Evolutionary conservation across 2,113 vertebrate species (phyloP).

Genomic region (Callipepla squamata): DNA sequence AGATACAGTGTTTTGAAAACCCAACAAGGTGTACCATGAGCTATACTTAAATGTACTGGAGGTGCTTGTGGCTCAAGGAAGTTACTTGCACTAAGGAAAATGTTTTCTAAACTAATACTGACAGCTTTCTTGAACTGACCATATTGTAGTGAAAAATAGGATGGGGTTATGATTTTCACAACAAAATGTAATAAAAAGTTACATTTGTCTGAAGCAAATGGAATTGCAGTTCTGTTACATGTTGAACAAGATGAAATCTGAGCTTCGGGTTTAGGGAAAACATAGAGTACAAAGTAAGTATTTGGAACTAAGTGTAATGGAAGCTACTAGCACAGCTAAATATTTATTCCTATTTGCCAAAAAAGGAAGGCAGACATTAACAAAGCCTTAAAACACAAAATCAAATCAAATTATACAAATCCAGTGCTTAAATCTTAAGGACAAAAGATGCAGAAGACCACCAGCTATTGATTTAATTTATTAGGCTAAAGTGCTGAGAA

Average conservation of each 20-base stretch:
- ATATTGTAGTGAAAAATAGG: neutral
- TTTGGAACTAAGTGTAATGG: neutral
- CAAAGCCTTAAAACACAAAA: neutral
- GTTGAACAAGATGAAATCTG: neutral
- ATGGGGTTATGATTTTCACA: neutral
- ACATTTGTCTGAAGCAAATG: neutral
- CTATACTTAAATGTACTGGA: neutral
- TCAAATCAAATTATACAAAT: slow-evolving; percentile 4
- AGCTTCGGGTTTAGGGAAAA: slow-evolving; percentile 5
- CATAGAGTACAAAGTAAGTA: neutral
- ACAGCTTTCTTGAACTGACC: neutral
- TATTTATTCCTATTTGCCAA: neutral
- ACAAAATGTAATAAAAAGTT: neutral
- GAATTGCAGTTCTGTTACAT: neutral
- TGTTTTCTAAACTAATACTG: neutral
- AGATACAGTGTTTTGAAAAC: neutral
- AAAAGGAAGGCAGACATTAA: neutral
- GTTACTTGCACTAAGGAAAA: neutral
- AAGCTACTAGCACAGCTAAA: neutral
- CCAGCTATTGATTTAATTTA: neutral
- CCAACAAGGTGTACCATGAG: neutral
- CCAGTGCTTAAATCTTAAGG: neutral
- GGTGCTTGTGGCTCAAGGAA: neutral
- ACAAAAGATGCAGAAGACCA: neutral
- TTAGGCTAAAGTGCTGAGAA: neutral